These are phyloP conservation scores for Bradypodion pumilum DNA, from an alignment of 2,797 vertebrate genomes.

Conservation along the genomic window DNA sequence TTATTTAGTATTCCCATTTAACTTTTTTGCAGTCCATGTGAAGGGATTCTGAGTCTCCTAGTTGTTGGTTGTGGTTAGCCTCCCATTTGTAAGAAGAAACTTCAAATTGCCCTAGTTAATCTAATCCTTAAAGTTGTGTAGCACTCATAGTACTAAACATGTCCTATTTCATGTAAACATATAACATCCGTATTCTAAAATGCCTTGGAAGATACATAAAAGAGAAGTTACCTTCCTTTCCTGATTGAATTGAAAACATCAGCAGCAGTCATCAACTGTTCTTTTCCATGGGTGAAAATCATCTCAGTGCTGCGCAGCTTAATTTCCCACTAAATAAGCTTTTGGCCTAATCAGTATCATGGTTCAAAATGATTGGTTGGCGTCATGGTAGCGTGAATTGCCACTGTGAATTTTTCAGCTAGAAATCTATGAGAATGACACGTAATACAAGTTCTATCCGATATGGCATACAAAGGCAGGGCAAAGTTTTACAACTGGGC, in stretches of 20 bases:
- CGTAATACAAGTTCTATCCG: constrained; percentile 60
- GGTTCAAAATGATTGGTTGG: constrained; percentile 71
- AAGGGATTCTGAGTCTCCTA: background rate
- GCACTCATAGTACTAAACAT: background rate
- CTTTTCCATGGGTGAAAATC: constrained; percentile 49
- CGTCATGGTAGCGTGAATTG: constrained; percentile 58
- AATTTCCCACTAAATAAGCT: constrained; percentile 73
- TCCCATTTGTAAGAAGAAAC: background rate
- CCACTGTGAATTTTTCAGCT: constrained; percentile 46
- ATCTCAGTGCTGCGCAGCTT: constrained; percentile 49
- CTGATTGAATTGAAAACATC: constrained; percentile 29
- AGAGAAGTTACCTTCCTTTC: constrained; percentile 34
- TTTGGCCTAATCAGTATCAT: constrained; percentile 61
- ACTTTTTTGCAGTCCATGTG: background rate
- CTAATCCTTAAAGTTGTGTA: background rate
- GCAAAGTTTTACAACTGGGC: constrained; percentile 78
- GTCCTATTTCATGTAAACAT: background rate
- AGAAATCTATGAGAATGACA: constrained; percentile 60
- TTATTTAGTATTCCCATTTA: background rate
- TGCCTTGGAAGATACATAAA: constrained; percentile 25
- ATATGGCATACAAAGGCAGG: constrained; percentile 69
- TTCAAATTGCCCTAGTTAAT: background rate
- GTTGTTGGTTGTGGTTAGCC: background rate
- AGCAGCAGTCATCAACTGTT: constrained; percentile 37
- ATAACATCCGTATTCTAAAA: constrained; percentile 47